These are phyloP conservation scores for Lagodon rhomboides DNA, from an alignment of 2,797 vertebrate species.

Conservation along the genomic window DNA sequence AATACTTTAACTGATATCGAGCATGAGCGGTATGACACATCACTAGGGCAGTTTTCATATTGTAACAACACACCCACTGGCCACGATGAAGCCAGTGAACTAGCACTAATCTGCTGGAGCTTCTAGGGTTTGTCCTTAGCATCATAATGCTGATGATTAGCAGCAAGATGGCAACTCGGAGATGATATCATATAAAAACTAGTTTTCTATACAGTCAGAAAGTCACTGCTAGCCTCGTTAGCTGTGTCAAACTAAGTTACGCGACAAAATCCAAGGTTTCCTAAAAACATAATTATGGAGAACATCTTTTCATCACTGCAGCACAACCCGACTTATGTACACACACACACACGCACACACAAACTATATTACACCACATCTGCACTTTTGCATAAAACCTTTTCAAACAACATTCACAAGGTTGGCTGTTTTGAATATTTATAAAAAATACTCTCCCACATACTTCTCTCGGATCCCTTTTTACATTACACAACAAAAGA, in stretches of 20 bases:
- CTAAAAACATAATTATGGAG: slow-evolving; percentile 59
- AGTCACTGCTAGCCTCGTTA: slow-evolving; percentile 24
- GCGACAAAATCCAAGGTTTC: slow-evolving; percentile 33
- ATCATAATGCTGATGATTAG: slow-evolving; percentile 29
- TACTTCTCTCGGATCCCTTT: slow-evolving; percentile 46
- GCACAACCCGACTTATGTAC: slow-evolving; percentile 48
- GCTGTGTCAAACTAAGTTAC: slow-evolving; percentile 47
- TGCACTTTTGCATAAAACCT: slow-evolving; percentile 75
- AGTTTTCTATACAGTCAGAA: not conserved
- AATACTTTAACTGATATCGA: slow-evolving; percentile 29
- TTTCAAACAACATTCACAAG: slow-evolving; percentile 70
- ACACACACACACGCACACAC: slow-evolving; percentile 24
- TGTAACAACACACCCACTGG: slow-evolving; percentile 1
- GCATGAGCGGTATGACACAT: slow-evolving; percentile 3
- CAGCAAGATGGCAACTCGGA: slow-evolving; percentile 37
- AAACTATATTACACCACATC: slow-evolving; percentile 58
- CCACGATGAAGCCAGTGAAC: slow-evolving; percentile 6
- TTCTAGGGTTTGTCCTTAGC: slow-evolving; percentile 37
- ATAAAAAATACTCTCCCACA: slow-evolving; percentile 75
- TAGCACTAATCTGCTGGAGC: not conserved
- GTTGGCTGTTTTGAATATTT: slow-evolving; percentile 71
- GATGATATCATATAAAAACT: slow-evolving; percentile 28
- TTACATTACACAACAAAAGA: slow-evolving; percentile 68
- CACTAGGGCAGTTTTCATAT: not conserved
- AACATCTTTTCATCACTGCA: slow-evolving; percentile 42